These are phyloP conservation scores for Pinna nobilis DNA, from an alignment of 1,140 invertebrate species.

Conservation along the genomic window DNA sequence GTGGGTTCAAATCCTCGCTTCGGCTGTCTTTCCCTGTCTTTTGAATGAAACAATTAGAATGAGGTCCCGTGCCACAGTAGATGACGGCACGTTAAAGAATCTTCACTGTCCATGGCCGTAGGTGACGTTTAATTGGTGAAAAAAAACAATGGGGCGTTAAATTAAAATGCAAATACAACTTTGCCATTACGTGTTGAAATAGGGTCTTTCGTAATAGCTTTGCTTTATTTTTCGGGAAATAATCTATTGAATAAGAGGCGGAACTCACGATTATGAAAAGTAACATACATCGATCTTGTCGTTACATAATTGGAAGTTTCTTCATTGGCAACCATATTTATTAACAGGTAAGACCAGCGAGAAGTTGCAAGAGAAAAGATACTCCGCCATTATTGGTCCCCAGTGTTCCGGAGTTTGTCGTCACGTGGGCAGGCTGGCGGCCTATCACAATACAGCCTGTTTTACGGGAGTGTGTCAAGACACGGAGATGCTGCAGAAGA, in stretches of 20 bases:
- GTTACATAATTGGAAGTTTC: background rate
- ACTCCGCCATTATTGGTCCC: constrained; percentile 45
- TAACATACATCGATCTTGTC: background rate
- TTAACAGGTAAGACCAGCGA: constrained; percentile 29
- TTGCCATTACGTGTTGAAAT: background rate
- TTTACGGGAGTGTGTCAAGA: constrained; percentile 49
- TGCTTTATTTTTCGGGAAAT: no score
- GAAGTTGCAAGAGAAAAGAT: constrained; percentile 6
- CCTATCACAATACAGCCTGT: constrained; percentile 44
- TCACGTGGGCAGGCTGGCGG: constrained; percentile 38
- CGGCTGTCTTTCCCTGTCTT: no score
- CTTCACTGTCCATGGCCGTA: no score
- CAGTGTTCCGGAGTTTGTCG: constrained; percentile 45
- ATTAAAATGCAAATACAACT: background rate
- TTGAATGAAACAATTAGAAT: no score
- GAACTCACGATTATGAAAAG: background rate
- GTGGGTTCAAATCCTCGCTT: no score
- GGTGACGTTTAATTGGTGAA: no score
- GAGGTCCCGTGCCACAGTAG: no score
- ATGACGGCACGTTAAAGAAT: no score
- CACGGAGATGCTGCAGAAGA: constrained; percentile 50
- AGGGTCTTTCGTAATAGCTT: background rate
- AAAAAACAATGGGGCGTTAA: no score
- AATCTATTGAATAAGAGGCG: no score
- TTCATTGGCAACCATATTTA: background rate